phyloP scores from a whole-genome alignment of 2,888 invertebrate genomes.

The Corbicula japonica region DNA sequence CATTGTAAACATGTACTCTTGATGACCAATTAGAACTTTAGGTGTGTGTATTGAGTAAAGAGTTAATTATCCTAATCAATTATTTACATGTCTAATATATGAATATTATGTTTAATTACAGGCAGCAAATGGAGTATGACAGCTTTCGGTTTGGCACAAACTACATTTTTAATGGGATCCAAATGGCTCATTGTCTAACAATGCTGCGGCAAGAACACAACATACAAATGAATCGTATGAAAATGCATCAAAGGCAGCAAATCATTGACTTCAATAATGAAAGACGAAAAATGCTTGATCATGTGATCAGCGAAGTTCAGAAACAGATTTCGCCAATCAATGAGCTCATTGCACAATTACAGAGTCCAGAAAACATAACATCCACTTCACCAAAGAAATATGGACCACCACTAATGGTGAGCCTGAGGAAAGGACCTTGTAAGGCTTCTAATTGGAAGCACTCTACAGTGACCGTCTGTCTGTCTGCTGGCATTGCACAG shows the following conservation, averaged over 20 bases:
- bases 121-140: conserved; percentile 18
- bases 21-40: no score
- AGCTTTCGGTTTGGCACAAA: background rate
- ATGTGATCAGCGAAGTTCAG: background rate
- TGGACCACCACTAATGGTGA: conserved; percentile 59
- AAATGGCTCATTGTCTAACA: background rate
- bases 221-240: background rate
- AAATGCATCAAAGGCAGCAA: background rate
- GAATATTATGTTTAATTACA: conserved; percentile 9
- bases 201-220: background rate
- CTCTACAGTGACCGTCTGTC: conserved; percentile 52
- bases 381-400: conserved; percentile 6
- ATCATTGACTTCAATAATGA: background rate
- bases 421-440: conserved; percentile 63
- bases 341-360: conserved; percentile 34
- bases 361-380: background rate
- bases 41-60: no score
- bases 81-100: no score
- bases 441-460: conserved; percentile 38
- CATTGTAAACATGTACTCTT: no score
- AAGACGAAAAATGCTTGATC: background rate
- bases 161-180: background rate
- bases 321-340: conserved; percentile 21
- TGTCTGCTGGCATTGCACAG: conserved; percentile 63
- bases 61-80: no score